Conservation (phyloP, 1,140 invertebrate species). For the Wasmannia auropunctata region DNA sequence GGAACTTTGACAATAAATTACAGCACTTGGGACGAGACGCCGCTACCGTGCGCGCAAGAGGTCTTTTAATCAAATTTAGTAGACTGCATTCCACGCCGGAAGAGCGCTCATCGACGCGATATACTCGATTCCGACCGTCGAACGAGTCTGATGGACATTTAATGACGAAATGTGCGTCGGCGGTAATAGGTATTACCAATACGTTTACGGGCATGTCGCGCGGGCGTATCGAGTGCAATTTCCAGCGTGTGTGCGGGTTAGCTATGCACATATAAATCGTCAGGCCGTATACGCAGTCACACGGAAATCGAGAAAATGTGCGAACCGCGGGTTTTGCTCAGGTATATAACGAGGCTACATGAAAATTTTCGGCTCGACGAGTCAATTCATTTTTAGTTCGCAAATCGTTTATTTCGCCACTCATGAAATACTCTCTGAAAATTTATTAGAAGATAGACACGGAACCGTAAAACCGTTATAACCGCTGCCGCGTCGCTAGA, state of each 20-base stretch:
- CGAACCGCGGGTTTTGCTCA: background rate
- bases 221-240: constrained; percentile 21
- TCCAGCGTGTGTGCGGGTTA: background rate
- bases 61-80: constrained; percentile 59
- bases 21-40: constrained; percentile 4
- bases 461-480: background rate
- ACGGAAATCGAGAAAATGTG: constrained; percentile 28
- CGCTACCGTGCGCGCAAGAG: constrained; percentile 3
- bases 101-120: constrained; percentile 47
- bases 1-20: constrained; percentile 59
- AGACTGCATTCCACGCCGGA: constrained; percentile 51
- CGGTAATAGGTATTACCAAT: constrained; percentile 53
- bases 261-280: constrained; percentile 20
- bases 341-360: background rate
- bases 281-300: background rate
- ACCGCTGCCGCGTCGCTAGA: background rate
- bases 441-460: background rate
- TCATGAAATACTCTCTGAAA: background rate
- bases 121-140: constrained; percentile 48
- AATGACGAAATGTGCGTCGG: constrained; percentile 51
- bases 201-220: constrained; percentile 26
- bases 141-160: constrained; percentile 57
- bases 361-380: constrained; percentile 36
- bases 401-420: background rate
- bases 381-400: constrained; percentile 17